Evolutionary conservation across 1,140 invertebrate species (phyloP).

Genomic region (Scaptomyza pallida): DNA sequence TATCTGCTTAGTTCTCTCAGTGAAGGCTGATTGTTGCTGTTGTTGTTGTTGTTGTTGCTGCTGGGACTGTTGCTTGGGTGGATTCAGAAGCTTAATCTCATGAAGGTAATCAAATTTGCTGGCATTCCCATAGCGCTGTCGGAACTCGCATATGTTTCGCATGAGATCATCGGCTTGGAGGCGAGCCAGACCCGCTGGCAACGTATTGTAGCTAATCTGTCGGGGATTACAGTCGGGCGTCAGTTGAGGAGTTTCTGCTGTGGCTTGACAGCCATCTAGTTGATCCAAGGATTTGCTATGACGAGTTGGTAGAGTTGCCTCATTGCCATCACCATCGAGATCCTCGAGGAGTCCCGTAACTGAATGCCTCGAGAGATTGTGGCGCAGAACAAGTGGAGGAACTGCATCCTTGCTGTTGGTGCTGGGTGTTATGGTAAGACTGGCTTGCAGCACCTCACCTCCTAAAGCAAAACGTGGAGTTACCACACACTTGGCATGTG

Average conservation of each 20-base stretch:
- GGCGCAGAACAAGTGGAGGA: slow-evolving; percentile 44
- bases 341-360: slow-evolving; percentile 85
- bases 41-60: slow-evolving; percentile 1
- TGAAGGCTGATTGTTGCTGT: slow-evolving; percentile 17
- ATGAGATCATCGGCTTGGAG: slow-evolving; percentile 81
- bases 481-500: slow-evolving; percentile 77
- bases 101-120: slow-evolving; percentile 79
- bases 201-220: slow-evolving; percentile 53
- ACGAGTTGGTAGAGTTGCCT: slow-evolving; percentile 86
- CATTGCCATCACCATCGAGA: slow-evolving; percentile 48
- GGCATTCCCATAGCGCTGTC: slow-evolving; percentile 86
- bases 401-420: slow-evolving; percentile 60
- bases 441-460: slow-evolving; percentile 83
- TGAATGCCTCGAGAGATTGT: slow-evolving; percentile 86
- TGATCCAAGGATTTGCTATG: slow-evolving; percentile 93
- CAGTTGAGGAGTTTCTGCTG: slow-evolving; percentile 5
- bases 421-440: slow-evolving; percentile 83
- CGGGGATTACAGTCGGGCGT: slow-evolving; percentile 17
- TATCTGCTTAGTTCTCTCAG: not conserved
- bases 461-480: slow-evolving; percentile 78
- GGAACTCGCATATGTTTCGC: slow-evolving; percentile 86
- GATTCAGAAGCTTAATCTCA: slow-evolving; percentile 82
- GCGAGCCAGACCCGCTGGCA: slow-evolving; percentile 49
- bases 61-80: slow-evolving; percentile 60
- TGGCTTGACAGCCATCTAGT: slow-evolving; percentile 84